Conservation (phyloP, 2,888 invertebrate species). For the Dichetophora obliterata region DNA sequence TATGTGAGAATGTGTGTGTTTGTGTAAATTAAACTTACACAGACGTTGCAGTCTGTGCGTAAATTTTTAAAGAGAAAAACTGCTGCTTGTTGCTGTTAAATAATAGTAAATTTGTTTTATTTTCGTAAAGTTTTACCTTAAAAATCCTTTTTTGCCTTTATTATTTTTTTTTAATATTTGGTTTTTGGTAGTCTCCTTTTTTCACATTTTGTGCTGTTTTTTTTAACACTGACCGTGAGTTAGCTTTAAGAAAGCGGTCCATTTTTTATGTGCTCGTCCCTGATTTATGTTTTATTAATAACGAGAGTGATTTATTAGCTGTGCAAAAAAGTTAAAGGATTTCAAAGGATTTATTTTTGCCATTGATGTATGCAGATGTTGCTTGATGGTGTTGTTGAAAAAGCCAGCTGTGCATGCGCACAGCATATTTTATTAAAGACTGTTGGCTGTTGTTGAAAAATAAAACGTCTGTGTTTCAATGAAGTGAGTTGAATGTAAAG, state of each 20-base stretch:
- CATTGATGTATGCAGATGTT: too few species aligned
- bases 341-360: too few species aligned
- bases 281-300: conserved; percentile 67
- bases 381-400: neutral
- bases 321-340: conserved; percentile 44
- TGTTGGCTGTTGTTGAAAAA: neutral
- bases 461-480: neutral
- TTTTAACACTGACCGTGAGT: conserved; percentile 2
- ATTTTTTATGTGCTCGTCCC: conserved; percentile 3
- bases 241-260: neutral
- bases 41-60: neutral
- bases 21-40: neutral
- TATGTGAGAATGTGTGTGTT: neutral
- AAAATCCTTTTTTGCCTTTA: neutral
- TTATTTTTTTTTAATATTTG: neutral
- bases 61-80: neutral
- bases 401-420: neutral
- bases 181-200: neutral
- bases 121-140: neutral
- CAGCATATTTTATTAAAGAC: neutral
- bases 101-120: neutral
- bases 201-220: neutral
- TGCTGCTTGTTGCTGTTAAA: neutral
- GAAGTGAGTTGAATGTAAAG: neutral
- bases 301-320: conserved; percentile 66